These are phyloP conservation scores for Alces alces DNA, from an alignment of 2,113 vertebrate species.

Conservation along the genomic window DNA sequence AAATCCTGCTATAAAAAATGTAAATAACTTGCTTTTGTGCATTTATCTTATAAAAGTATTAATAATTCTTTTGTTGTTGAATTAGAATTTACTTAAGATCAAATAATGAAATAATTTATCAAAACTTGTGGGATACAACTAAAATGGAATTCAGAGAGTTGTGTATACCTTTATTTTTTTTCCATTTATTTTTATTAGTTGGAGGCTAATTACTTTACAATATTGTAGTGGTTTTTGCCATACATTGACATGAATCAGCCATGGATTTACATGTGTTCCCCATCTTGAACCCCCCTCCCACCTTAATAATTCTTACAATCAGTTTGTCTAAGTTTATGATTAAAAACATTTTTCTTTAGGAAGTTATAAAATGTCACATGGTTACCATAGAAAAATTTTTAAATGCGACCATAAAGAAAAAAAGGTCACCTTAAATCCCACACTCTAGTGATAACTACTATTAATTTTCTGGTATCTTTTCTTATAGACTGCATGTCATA, in stretches of 20 bases:
- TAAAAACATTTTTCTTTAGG: neutral
- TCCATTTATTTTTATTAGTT: too few relatives aligned
- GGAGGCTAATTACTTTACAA: too few relatives aligned
- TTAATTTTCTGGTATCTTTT: neutral
- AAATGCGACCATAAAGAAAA: neutral
- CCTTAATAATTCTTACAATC: neutral
- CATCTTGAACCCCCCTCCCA: too few relatives aligned
- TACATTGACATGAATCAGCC: too few relatives aligned
- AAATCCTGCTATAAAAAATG: neutral
- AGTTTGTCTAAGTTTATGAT: neutral
- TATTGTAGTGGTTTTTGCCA: too few relatives aligned
- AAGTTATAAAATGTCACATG: neutral
- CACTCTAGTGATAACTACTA: neutral
- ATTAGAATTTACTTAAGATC: too few relatives aligned
- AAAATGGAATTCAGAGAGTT: too few relatives aligned
- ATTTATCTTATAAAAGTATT: neutral
- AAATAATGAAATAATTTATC: too few relatives aligned
- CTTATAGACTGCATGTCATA: neutral
- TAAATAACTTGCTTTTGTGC: neutral
- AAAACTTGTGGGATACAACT: too few relatives aligned
- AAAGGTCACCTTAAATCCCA: neutral
- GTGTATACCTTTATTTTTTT: too few relatives aligned
- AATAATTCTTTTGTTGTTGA: neutral
- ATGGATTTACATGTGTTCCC: too few relatives aligned
- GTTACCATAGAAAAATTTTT: neutral